Percentiles rank a stretch among this genome's conserved stretches.
Evolutionary conservation across 2,888 invertebrate species (phyloP).

Genomic region (Diplolepis rosae): DNA sequence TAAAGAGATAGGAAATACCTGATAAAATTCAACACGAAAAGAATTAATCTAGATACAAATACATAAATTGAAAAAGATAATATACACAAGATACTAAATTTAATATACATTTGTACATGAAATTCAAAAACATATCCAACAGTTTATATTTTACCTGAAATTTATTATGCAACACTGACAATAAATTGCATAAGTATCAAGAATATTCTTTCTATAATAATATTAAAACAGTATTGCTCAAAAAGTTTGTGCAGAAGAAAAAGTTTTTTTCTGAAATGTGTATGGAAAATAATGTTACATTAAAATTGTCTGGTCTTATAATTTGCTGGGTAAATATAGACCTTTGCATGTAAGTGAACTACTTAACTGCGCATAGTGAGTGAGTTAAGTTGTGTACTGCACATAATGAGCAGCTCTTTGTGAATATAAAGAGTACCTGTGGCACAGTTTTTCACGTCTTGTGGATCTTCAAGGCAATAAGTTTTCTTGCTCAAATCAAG

Average conservation of each 20-base stretch:
- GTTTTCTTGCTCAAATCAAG: neutral
- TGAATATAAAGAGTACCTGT: slow-evolving; percentile 1
- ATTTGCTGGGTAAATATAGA: neutral
- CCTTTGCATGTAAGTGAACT: neutral
- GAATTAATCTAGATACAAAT: too few relatives aligned
- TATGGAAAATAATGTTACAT: neutral
- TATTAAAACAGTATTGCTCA: too few relatives aligned
- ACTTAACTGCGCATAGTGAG: neutral
- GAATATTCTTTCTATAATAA: too few relatives aligned
- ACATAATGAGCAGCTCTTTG: neutral
- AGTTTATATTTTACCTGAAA: too few relatives aligned
- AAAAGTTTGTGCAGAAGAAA: neutral
- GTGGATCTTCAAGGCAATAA: neutral
- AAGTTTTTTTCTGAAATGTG: neutral
- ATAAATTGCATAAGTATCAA: too few relatives aligned
- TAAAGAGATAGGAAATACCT: too few relatives aligned
- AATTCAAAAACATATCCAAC: too few relatives aligned
- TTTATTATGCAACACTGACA: too few relatives aligned
- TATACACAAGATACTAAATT: too few relatives aligned
- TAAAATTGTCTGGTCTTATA: neutral
- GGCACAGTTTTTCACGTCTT: neutral
- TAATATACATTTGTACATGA: too few relatives aligned
- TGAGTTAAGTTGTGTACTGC: neutral
- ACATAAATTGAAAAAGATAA: too few relatives aligned
- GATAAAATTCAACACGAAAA: too few relatives aligned